Evolutionary conservation across 2,113 vertebrate species (phyloP).

Genomic region (Chaetorhynchus papuensis): DNA sequence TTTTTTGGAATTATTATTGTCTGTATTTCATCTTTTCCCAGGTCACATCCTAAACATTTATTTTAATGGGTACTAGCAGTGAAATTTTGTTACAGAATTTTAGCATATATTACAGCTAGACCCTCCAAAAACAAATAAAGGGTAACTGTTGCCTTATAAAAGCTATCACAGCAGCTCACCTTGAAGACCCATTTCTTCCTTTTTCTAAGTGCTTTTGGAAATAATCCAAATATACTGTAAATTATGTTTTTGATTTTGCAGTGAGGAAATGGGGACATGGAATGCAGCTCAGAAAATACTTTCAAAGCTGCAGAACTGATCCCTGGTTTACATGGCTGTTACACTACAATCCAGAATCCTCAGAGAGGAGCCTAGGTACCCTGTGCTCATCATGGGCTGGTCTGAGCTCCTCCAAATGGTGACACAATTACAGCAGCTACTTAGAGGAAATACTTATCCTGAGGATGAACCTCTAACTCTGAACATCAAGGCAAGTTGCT

Average conservation of each 20-base stretch:
- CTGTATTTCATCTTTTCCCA: not conserved
- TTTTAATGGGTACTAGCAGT: not conserved
- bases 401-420: not conserved
- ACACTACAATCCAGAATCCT: not conserved
- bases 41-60: not conserved
- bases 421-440: not conserved
- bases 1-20: not conserved
- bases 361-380: not conserved
- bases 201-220: not conserved
- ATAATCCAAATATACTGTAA: not conserved
- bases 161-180: not conserved
- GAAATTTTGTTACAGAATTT: not conserved
- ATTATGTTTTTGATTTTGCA: not conserved
- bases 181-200: not conserved
- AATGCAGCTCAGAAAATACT: not conserved
- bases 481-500: not conserved
- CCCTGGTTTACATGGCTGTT: not conserved
- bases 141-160: not conserved
- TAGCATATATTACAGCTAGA: not conserved
- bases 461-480: not conserved
- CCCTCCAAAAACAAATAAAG: not conserved
- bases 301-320: not conserved
- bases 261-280: not conserved
- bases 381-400: not conserved
- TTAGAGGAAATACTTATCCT: not conserved